Evolutionary conservation across 2,113 vertebrate genomes (phyloP), one percentile per base, ranked within the genome.

Genomic region (Anhinga anhinga): DNA sequence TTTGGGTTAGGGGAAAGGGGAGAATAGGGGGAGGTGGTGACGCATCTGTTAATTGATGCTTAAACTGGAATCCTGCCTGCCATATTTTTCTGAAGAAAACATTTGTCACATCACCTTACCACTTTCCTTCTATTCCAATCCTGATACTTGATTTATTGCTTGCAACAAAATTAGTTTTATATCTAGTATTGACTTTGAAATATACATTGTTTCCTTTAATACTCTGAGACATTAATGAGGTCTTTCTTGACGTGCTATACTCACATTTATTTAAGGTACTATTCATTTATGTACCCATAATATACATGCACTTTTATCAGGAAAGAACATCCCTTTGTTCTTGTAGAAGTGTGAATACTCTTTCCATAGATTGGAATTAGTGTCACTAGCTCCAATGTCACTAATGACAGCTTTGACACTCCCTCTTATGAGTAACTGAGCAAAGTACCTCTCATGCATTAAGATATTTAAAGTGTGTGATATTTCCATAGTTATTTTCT

Each of bases 311-410:
- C 52, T 89, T 94, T 76, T 93, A 66, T 90, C 84, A 72, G 79
- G 59, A 42, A 95, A 96, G 70, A 95, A 52, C 76, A 93, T 80
- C 52, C 73, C 74, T 93, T 95, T 84, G n/a, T 88, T 91, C 86
- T 96, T 93, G 45, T n/a, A 72, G 80, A 62, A 92, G 53, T 38
- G 50, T 45, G 93, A 85, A 49, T 96, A 92, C 49, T 84, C 63
- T 69, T 94, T 96, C 89, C 40, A 10, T 34, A 86, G 59, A 49
- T 16, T 84, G 9, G 69, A 87, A 87, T 93, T 97, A 77, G 29
- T 77, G 58, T 81, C 78, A 65, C 25, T 62, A n/a, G n/a, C n/a
- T n/a, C n/a, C n/a, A n/a, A n/a, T n/a, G n/a, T 91, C 56, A n/a
- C n/a, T 74, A 84, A 87, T 76, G 65, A 49, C 30, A 82, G 61